A percentile compares a stretch with the other conserved stretches of the same genome.
Evolutionary conservation across 2,113 vertebrate genomes (phyloP).

Genomic region (Melierax canorus): DNA sequence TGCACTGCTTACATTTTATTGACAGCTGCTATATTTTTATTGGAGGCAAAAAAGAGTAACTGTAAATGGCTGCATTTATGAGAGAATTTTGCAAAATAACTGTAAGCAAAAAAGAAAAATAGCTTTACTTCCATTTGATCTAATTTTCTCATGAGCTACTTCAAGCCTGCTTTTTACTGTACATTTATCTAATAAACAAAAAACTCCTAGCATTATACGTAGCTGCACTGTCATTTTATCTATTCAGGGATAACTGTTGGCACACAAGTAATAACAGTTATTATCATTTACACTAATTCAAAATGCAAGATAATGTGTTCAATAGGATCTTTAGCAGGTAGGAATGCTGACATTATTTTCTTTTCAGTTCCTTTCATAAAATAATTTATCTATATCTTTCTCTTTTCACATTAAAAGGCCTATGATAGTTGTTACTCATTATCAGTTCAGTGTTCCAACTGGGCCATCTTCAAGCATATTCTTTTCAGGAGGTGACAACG

Average conservation of each 20-base stretch:
- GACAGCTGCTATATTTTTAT: conserved; percentile 30
- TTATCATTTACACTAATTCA: background rate
- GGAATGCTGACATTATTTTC: background rate
- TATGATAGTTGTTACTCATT: background rate
- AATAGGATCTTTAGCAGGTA: background rate
- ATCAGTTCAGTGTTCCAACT: background rate
- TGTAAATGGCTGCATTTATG: background rate
- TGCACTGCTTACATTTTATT: conserved; percentile 23
- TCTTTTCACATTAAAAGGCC: background rate
- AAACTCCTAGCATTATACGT: background rate
- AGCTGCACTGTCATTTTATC: background rate
- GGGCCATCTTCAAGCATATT: background rate
- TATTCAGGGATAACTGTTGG: background rate
- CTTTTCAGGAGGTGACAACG: background rate
- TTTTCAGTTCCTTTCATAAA: background rate
- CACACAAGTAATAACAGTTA: background rate
- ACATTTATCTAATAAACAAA: background rate
- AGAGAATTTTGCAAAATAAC: background rate
- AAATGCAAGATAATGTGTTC: background rate
- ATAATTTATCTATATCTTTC: background rate
- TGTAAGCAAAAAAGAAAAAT: background rate
- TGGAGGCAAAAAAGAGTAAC: background rate
- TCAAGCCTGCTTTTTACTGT: background rate
- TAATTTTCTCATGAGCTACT: background rate
- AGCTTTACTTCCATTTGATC: background rate